Conservation (phyloP, 1,140 invertebrate genomes). For the Diuraphis noxia region DNA sequence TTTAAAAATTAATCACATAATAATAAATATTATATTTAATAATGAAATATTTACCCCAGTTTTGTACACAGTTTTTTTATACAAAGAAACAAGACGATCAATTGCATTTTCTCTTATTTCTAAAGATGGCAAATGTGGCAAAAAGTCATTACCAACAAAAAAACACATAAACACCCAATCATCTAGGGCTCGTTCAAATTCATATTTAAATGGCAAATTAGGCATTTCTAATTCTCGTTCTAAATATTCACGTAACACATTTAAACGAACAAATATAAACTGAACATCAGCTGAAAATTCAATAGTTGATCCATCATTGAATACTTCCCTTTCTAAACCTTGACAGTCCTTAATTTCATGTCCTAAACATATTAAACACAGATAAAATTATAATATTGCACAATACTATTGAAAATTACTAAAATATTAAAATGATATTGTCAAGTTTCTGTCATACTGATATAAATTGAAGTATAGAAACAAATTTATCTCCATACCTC, state of each 20-base stretch:
- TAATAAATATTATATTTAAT: neutral
- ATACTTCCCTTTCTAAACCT: conserved; percentile 63
- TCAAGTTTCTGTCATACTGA: neutral
- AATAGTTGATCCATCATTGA: conserved; percentile 57
- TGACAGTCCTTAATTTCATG: conserved; percentile 96
- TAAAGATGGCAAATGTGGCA: conserved; percentile 96
- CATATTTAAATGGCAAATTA: conserved; percentile 88
- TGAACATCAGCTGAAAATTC: conserved; percentile 73
- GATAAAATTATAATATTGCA: neutral
- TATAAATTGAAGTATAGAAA: neutral
- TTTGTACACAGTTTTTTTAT: conserved; percentile 94
- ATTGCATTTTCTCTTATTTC: conserved; percentile 98
- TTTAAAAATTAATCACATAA: neutral
- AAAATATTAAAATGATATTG: neutral
- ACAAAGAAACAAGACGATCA: conserved; percentile 89
- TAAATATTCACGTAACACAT: conserved; percentile 93
- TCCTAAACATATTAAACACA: conserved; percentile 62
- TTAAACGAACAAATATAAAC: conserved; percentile 89
- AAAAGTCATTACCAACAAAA: conserved; percentile 99
- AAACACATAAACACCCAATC: conserved; percentile 99
- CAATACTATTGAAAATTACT: neutral
- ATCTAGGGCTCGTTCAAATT: conserved; percentile 88
- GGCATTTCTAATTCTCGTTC: conserved; percentile 90
- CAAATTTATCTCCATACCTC: neutral
- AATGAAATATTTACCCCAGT: conserved; percentile 68